These are phyloP conservation scores for Ovibos moschatus DNA, from an alignment of 2,113 vertebrate species.

Conservation along the genomic window DNA sequence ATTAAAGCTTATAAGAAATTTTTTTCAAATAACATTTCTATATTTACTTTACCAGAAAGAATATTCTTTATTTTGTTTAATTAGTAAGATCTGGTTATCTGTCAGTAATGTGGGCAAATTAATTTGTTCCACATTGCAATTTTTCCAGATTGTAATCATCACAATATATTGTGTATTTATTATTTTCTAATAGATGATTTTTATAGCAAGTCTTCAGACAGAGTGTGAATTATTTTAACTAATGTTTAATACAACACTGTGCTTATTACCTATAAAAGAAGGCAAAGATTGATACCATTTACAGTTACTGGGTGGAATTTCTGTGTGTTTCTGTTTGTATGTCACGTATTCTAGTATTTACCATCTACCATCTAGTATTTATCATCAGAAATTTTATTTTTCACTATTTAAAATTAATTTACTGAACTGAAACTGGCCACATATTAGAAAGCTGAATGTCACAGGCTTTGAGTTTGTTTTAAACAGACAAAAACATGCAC, in stretches of 20 bases:
- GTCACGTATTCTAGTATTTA: background rate
- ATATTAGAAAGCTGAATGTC: background rate
- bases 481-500: background rate
- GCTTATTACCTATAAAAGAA: background rate
- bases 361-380: background rate
- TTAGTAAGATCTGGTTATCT: constrained; percentile 55
- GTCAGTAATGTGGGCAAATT: constrained; percentile 59
- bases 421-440: background rate
- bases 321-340: background rate
- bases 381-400: background rate
- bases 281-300: background rate
- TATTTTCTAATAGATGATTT: constrained; percentile 59
- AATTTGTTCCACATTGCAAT: constrained; percentile 65
- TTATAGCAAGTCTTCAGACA: constrained; percentile 49
- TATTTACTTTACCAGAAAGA: constrained; percentile 24
- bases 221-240: constrained; percentile 1
- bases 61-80: constrained; percentile 23
- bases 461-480: background rate
- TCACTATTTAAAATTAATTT: background rate
- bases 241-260: background rate
- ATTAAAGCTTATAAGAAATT: background rate
- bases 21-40: constrained; percentile 47
- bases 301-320: background rate
- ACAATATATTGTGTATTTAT: constrained; percentile 30
- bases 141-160: constrained; percentile 51